Evolutionary conservation across 2,888 invertebrate genomes (phyloP), one percentile per base, ranked within the genome.

Genomic region (Chrysotoxum bicinctum): DNA sequence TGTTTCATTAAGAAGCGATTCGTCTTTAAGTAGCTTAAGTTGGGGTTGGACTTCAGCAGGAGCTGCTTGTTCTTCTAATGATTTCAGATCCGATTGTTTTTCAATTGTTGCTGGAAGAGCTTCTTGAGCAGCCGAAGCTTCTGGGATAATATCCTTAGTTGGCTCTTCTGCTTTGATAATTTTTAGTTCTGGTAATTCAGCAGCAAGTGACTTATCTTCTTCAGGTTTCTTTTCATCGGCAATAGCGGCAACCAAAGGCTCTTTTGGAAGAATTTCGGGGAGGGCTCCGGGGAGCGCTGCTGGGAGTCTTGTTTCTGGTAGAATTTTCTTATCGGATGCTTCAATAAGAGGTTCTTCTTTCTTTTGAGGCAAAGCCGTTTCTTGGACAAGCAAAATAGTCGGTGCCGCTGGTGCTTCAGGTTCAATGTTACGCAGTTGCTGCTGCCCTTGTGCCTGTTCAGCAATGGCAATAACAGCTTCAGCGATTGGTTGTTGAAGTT

Each of bases 401-500:
- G 76, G 60, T 64, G 77, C 81, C 8, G 87, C 88, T 64, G 88
- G 83, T 12, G 77, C 73, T 19, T 87, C 75, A 6, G 81, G 68
- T 52, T 84, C 87, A 9, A 87, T 68, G 5, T 84, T 76, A n/a
- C 87, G 78, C 19, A 88, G 78, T 48, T 88, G 83, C 40, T 88
- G 81, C 23, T 87, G 85, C 8, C 78, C 82, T 56, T 87, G 58
- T 37, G 74, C 81, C 37, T 87, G 50, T 50, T 81, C 40, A 6
- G 48, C 50, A 37, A 81, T 58, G 2, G 35, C 81, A 35, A 48
- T 72, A 2, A 77, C 70, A 0, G 85, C 58, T 7, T 86, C 64
- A 8, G 78, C 87, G 35, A 87, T 83, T 50, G 87, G 84, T 52
- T 87, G 87, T 14, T 83, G 87, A 32, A 87, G 81, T 7, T 52